Conservation (phyloP, 1,140 invertebrate species). For the Paraescarpia echinospica region DNA sequence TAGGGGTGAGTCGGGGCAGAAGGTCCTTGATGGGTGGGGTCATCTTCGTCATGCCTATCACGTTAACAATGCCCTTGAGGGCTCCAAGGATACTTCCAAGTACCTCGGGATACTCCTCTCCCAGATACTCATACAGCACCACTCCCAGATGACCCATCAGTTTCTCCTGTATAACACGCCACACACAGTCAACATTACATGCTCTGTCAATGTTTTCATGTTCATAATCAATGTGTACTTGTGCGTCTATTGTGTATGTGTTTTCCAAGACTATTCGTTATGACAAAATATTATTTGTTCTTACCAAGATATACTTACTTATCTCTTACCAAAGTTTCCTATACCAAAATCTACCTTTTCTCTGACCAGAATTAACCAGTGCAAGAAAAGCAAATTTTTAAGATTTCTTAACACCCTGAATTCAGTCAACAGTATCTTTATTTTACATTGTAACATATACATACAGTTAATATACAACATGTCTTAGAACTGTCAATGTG, state of each 20-base stretch:
- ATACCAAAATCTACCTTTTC: not conserved
- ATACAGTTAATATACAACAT: too few species aligned
- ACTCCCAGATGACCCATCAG: conserved; percentile 99
- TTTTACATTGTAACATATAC: too few species aligned
- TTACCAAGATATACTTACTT: not conserved
- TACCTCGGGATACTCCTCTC: conserved; percentile 99
- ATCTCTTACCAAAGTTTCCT: not conserved
- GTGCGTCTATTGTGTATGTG: too few species aligned
- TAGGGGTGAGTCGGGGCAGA: conserved; percentile 93
- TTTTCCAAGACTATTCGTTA: not conserved
- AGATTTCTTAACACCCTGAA: too few species aligned
- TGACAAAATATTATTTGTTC: not conserved
- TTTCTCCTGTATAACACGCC: conserved; percentile 75
- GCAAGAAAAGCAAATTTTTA: not conserved
- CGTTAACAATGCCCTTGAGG: conserved; percentile 97
- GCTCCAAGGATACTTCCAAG: conserved; percentile 97
- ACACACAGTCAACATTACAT: not conserved
- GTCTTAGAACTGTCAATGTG: too few species aligned
- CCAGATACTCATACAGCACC: conserved; percentile 98
- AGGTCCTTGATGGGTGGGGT: conserved; percentile 99
- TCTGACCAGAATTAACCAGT: not conserved
- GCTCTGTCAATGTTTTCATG: not conserved
- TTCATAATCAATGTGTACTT: not conserved
- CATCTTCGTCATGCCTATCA: conserved; percentile 99
- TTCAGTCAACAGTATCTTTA: too few species aligned